phyloP scores from a whole-genome alignment of 2,888 invertebrate species.

The Drosophila meridiana region DNA sequence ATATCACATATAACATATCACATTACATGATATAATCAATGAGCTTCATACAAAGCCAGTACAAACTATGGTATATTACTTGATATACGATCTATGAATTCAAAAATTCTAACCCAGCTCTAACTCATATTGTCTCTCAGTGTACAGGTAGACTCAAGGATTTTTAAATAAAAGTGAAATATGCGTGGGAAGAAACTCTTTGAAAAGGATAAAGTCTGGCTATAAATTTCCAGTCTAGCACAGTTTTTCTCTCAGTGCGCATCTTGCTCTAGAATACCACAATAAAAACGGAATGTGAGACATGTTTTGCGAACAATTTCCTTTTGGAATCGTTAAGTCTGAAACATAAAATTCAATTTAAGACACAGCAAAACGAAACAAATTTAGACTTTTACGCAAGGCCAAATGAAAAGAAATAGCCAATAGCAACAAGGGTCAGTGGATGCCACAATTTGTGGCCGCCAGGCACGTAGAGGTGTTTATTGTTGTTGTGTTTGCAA shows the following conservation, averaged over 20 bases:
- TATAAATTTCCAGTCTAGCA: neutral
- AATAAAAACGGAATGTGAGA: constrained; percentile 29
- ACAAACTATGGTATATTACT: too few species aligned
- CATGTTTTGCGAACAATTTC: constrained; percentile 16
- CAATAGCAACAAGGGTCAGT: constrained; percentile 26
- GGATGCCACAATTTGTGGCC: constrained; percentile 35
- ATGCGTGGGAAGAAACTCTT: neutral
- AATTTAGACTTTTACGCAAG: constrained; percentile 26
- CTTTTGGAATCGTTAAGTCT: constrained; percentile 25
- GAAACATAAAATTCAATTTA: constrained; percentile 60
- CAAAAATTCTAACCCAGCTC: neutral
- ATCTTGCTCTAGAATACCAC: neutral
- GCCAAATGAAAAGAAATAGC: constrained; percentile 33
- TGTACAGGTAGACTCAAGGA: neutral
- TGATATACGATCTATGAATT: too few species aligned
- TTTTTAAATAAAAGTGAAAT: neutral
- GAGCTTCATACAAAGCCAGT: too few species aligned
- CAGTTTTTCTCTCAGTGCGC: neutral
- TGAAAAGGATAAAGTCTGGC: neutral
- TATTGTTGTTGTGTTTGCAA: neutral
- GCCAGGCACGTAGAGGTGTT: constrained; percentile 40
- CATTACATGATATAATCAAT: too few species aligned
- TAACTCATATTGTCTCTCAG: neutral
- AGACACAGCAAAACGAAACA: constrained; percentile 4
- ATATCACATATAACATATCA: too few species aligned